phyloP scores from a whole-genome alignment of 1,140 invertebrate genomes.

The Anastatus disparis region DNA sequence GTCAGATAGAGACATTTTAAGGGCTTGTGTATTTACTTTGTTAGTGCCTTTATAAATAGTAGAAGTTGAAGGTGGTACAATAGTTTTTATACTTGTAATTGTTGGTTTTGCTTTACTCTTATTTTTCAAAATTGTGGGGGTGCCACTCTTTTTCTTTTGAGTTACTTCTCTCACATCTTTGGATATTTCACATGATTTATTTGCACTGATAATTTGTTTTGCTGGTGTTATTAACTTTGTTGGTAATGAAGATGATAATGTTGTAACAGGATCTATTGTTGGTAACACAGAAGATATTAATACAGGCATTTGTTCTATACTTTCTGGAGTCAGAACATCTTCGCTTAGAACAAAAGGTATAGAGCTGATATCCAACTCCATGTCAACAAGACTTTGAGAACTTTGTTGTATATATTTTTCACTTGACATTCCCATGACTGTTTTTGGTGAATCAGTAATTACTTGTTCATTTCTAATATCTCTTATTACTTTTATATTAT shows the following conservation, averaged over 20 bases:
- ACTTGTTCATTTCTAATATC: conserved; percentile 37
- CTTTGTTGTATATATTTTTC: conserved; percentile 58
- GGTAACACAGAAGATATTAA: conserved; percentile 71
- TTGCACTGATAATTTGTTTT: conserved; percentile 46
- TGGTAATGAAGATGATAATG: neutral
- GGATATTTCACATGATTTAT: conserved; percentile 39
- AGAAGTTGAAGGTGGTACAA: conserved; percentile 56
- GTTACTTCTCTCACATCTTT: conserved; percentile 42
- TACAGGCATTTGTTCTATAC: conserved; percentile 75
- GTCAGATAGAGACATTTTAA: conserved; percentile 50
- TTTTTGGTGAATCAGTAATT: conserved; percentile 31
- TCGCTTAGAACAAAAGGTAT: conserved; percentile 79
- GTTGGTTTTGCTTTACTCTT: conserved; percentile 61
- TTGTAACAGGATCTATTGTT: conserved; percentile 36
- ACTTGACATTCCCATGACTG: conserved; percentile 32
- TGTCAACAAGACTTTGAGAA: conserved; percentile 65
- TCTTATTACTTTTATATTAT: conserved; percentile 32
- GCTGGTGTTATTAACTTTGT: conserved; percentile 19
- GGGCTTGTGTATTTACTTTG: conserved; percentile 41
- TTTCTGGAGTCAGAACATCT: conserved; percentile 71
- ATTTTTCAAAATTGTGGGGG: conserved; percentile 60
- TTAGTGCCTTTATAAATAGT: conserved; percentile 20
- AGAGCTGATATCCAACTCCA: conserved; percentile 77
- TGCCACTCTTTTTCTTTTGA: conserved; percentile 58
- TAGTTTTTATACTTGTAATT: conserved; percentile 61